Evolutionary conservation across 2,797 vertebrate genomes (phyloP), one percentile per base, ranked within the genome.

Genomic region (Hipposideros larvatus): DNA sequence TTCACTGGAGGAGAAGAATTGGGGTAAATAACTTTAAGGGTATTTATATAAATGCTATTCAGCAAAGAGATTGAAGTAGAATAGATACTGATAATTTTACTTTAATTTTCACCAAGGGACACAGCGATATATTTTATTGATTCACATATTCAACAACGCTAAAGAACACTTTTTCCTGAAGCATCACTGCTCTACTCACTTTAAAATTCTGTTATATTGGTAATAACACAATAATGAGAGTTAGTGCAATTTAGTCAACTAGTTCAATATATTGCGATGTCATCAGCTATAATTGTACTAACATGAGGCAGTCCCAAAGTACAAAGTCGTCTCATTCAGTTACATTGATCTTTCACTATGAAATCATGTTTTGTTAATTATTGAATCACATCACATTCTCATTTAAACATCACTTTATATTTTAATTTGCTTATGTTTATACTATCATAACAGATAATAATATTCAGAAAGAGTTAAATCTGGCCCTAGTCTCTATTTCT

Each of bases 341-440:
- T 41, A 21, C 71, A 78, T 24, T 87, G 24, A 71, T 94, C 80
- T 77, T 94, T 97, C 70, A 80, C 68, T 80, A 41, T 34, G 51
- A 55, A 0, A 73, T 26, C n/a, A 74, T 90, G 66, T 15, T 73
- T 91, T 79, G 7, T 55, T 84, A 95, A 79, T 79, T 96, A 75
- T 63, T 90, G 70, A 3, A 66, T 78, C 57, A 31, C 0, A 7
- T 83, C 21, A 57, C 68, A 87, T 68, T 95, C n/a, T 88, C n/a
- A 79, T 10, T 77, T 63, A 63, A 87, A 55, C 1, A 34, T 9
- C 31, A 79, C 34, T 82, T 88, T 66, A n/a, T 87, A 37, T 79
- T 82, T 97, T 85, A 61, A 70, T 96, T 96, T 96, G 0, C 1
- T 91, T 82, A 53, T 92, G 18, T 77, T 96, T 53, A 74, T 37